A percentile compares a stretch with the other conserved stretches of the same genome.
Conservation (phyloP, 2,797 vertebrate species). For the Melanotaenia trifasciata region DNA sequence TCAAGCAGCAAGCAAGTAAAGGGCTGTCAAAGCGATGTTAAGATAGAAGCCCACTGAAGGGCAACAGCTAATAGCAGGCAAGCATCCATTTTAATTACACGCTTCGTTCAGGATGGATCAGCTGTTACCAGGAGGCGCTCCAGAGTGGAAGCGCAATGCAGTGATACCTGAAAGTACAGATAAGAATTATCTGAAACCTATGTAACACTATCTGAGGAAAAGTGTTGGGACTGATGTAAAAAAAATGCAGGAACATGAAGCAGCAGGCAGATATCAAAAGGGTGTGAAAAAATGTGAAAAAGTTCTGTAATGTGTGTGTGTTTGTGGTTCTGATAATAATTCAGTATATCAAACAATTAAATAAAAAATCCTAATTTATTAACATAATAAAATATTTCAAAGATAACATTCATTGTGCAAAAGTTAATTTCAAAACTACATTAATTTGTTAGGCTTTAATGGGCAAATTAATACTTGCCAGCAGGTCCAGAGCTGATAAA, state of each 20-base stretch:
- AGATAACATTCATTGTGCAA: background rate
- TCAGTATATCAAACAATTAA: background rate
- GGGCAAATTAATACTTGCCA: background rate
- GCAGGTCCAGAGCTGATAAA: background rate
- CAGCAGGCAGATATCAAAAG: slow-evolving; percentile 4
- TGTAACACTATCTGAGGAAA: slow-evolving; percentile 8
- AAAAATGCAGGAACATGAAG: background rate
- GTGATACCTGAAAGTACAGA: slow-evolving; percentile 12
- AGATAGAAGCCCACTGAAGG: slow-evolving; percentile 38
- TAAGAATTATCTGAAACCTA: slow-evolving; percentile 11
- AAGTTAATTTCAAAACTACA: background rate
- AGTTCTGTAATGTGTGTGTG: background rate
- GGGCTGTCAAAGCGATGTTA: slow-evolving; percentile 37
- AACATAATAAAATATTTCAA: background rate
- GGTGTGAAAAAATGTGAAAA: background rate
- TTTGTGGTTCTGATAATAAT: background rate
- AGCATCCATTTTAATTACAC: slow-evolving; percentile 65
- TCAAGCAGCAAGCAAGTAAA: slow-evolving; percentile 28
- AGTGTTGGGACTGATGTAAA: background rate
- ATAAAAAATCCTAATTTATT: background rate
- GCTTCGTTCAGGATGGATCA: slow-evolving; percentile 44
- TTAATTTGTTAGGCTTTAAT: background rate
- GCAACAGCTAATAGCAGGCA: slow-evolving; percentile 39
- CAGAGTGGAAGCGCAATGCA: slow-evolving; percentile 4
- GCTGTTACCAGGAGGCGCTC: slow-evolving; percentile 20